Evolutionary conservation across 2,888 invertebrate species (phyloP), one percentile per base, ranked within the genome.

Genomic region (Liopterus haemorrhoidalis): DNA sequence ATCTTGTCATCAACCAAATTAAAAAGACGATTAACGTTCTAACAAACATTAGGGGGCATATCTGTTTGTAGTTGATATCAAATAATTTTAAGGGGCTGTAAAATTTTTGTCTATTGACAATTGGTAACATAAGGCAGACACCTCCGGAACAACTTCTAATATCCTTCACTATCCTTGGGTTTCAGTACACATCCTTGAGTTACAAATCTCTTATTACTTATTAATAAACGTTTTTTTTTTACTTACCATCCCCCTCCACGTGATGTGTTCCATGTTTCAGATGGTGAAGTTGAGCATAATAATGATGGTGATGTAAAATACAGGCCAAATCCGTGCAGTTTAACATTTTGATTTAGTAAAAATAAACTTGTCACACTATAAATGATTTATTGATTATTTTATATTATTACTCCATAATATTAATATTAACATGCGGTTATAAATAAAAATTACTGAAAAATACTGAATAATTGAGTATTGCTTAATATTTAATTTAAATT

Each of bases 261-360:
- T 79, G 72, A 65, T 81, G 81, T 5, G 68, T 67, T 12, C 69
- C 69, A 65, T 80, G 79, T 53, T 72, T 72, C 56, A 81, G 71
- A 65, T 81, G 80, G 64, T 82, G 81, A 59, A 81, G 73, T 69
- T 82, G 82, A 50, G 81, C 81, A 65, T 82, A 81, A 64, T 81
- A 81, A 63, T 82, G 81, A 62, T 81, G 81, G 64, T 82, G 81
- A 69, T 82, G 82, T 64, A 82, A 70, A 66, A 82, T 81, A 72
- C 83, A 83, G 72, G 82, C 82, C 71, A 82, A 73, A 73, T 82
- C 82, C 56, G 82, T 82, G 70, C 83, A 83, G 70, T 83, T 82
- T 70, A 83, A 73, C 83, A 83, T 83, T 66, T 67, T 73, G 65
- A 44, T 39, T 24, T 12, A 6, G 21, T 38, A 22, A 36, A 9